Evolutionary conservation across 2,797 vertebrate species (phyloP), one percentile per base, ranked within the genome.

Genomic region (Scomberomorus guttatus): DNA sequence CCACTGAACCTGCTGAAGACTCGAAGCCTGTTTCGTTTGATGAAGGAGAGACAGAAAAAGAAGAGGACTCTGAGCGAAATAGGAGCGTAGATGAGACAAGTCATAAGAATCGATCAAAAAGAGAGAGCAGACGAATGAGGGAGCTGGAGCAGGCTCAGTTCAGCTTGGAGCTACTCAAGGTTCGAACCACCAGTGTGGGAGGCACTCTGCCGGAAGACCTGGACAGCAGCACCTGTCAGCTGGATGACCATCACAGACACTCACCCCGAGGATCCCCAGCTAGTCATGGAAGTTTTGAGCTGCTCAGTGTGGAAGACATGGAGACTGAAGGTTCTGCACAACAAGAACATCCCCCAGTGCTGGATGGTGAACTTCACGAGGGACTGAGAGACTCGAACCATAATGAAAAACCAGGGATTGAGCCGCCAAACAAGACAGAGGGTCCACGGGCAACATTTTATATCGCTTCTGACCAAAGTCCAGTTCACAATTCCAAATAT

Each of bases 141-240:
- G 98, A 99, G 75, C 92, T 99, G 86, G 97, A 99, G 34, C 98
- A 99, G 90, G 98, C 98, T 0, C 96, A 96, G 70, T 99, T 99
- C 91, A 98, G 97, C 88, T 85, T 99, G 89, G 97, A 98, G 89
- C 91, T 99, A 48, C 95, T 98, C 0, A 99, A 98, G 88, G 98
- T 98, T 17, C 95, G 98, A 10, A 97, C 96, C 85, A 96, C 93
- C 0, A 94, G 96, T 0, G 92, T 94, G 5, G 81, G 79, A 27
- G 79, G 72, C n/a, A 56, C 85, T 0, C 48, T 72, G 51, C 69
- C 71, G 3, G 92, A 91, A 22, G 90, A 89, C n/a, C 20, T 17
- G 0, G 95, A 96, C 6, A 67, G 59, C 62, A 59, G 66, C 46
- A 7, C 55, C 86, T 90, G 75, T 84, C 75, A 42, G 73, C 76